Evolutionary conservation across 2,797 vertebrate genomes (phyloP), one percentile per base, ranked within the genome.

Genomic region (Lacerta bilineata): DNA sequence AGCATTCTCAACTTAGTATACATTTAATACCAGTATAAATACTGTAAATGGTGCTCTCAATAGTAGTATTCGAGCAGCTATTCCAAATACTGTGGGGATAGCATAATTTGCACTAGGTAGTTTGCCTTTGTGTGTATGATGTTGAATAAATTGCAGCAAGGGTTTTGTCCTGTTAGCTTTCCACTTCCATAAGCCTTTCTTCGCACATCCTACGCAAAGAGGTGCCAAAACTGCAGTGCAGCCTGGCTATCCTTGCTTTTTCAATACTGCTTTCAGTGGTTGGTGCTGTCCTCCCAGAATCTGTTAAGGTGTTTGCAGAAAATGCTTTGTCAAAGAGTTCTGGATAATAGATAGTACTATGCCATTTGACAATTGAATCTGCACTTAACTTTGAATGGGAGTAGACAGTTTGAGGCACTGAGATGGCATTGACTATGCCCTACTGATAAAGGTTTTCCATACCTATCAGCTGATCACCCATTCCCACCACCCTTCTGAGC

Each of bases 21-120:
- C 81, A 87, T 87, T 46, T 64, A 23, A 64, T 64, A 64, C 61
- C 1, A 23, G 20, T 64, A 23, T 23, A 75, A 64, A 46, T 66
- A n/a, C n/a, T 82, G 27, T 66, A n/a, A 75, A 9, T 61, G 61
- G 41, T 1, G 43, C 27, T 59, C 55, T 46, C 3, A 15, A 78
- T 80, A 43, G 23, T 36, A 75, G 1, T 84, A 15, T 76, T 75
- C 88, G 41, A 82, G 79, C 84, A 93, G 36, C 23, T 92, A 8
- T 46, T 79, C 23, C 13, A 33, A 29, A 61, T 88, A n/a, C 43
- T 43, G 8, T 33, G 29, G 11, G 5, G 17, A 29, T 17, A 84
- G 29, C 11, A 33, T 33, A 76, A 79, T 41, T 88, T 36, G 15
- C 27, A 77, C 23, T 36, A 84, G 85, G 6, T 17, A 50, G 61